Conservation (phyloP, 2,113 vertebrate genomes). For the Ceyx melanurus region DNA sequence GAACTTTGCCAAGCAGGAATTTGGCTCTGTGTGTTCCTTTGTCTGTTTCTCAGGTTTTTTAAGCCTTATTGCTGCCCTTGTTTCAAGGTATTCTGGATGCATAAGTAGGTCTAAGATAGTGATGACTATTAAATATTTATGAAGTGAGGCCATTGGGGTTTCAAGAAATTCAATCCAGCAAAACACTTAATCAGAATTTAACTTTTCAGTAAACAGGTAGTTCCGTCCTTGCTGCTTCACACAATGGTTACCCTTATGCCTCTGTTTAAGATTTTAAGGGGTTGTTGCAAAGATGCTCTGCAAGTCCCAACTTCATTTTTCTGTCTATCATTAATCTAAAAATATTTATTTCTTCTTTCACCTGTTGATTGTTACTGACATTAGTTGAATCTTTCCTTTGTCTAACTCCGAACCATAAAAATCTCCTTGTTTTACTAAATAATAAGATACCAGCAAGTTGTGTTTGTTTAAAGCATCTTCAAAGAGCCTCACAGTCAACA, state of each 20-base stretch:
- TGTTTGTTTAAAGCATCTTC: constrained; percentile 10
- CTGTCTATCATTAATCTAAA: not conserved
- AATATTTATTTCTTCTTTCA: not conserved
- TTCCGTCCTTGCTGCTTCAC: fast-evolving
- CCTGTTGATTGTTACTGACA: not conserved
- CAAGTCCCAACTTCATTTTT: not conserved
- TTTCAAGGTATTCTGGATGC: not conserved
- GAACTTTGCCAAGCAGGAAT: constrained; percentile 21
- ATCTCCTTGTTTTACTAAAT: constrained; percentile 22
- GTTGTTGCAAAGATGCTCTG: not conserved
- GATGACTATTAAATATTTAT: not conserved
- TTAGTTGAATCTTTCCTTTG: not conserved
- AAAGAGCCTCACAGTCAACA: not conserved
- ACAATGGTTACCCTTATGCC: not conserved
- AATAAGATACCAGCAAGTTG: constrained; percentile 17
- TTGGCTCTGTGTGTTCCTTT: not conserved
- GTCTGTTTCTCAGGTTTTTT: not conserved
- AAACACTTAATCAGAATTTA: not conserved
- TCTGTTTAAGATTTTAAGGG: not conserved
- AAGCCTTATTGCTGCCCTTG: not conserved
- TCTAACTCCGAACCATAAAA: not conserved
- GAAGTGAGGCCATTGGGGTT: not conserved
- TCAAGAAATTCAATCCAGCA: not conserved
- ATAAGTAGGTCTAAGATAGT: not conserved
- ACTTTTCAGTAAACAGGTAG: not conserved